These are phyloP conservation scores for Saccopteryx leptura DNA, from an alignment of 2,113 vertebrate species.

Conservation along the genomic window DNA sequence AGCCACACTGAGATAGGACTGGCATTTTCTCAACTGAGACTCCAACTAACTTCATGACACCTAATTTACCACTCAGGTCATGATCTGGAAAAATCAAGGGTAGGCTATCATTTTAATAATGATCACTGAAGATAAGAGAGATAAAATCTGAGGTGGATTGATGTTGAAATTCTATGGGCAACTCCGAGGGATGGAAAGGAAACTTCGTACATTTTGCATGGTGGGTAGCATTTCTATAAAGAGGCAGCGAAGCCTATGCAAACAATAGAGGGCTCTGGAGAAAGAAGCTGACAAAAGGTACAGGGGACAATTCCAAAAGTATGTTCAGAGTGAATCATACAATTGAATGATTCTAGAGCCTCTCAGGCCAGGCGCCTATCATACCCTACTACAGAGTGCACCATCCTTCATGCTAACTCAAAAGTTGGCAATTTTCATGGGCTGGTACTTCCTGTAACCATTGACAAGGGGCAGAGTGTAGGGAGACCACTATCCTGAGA, in stretches of 20 bases:
- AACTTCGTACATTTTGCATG: not conserved
- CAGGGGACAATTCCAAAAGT: not conserved
- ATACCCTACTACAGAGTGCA: not conserved
- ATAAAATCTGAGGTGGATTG: not conserved
- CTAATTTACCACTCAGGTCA: not conserved
- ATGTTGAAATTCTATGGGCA: slow-evolving; percentile 15
- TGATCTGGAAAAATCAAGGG: not conserved
- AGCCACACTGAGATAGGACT: not conserved
- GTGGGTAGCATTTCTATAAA: not conserved
- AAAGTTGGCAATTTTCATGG: not conserved
- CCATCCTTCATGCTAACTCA: not conserved
- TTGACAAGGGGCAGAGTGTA: not conserved
- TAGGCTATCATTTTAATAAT: not conserved
- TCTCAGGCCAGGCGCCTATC: not conserved
- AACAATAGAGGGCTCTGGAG: not conserved
- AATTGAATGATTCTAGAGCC: rapidly evolving
- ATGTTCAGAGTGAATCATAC: not conserved
- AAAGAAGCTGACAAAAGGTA: not conserved
- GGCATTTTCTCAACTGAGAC: not conserved
- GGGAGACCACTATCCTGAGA: not conserved
- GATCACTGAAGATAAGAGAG: not conserved
- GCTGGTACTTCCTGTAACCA: not conserved
- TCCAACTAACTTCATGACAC: not conserved
- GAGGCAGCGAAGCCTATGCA: not conserved
- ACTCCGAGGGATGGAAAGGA: not conserved